Evolutionary conservation across 2,113 vertebrate genomes (phyloP), one percentile per base, ranked within the genome.

Genomic region (Thamnophis sirtalis): DNA sequence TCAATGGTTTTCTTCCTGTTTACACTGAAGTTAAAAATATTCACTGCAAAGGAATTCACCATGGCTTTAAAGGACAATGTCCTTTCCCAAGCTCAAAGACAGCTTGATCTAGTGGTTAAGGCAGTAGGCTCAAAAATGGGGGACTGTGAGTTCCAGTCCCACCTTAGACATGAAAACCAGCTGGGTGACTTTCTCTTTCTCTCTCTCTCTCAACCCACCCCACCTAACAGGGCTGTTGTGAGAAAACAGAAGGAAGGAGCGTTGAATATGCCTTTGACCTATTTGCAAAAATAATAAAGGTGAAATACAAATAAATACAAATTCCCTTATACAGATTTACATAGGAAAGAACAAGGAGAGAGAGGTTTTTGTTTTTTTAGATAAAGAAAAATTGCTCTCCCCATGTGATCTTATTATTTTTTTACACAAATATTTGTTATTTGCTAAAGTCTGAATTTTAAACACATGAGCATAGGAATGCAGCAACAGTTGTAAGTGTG

Each of bases 381-480:
- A 8, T 86, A 48, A 88, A 89, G 88, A 19, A 7, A 15, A 43
- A 5, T 19, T 85, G 22, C 50, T 88, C 89, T n/a, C 86, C 22
- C 55, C 88, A 22, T 88, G 84, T 1, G 87, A 5, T 43, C n/a
- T 91, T 93, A n/a, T 94, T 95, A 24, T 63, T 58, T 63, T 96
- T 68, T 96, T 96, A 94, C 28, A 87, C 93, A 94, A 96, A 89
- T 86, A 93, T 28, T 95, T 95, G 38, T 92, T 95, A 43, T 43
- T 63, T 63, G 60, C 60, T n/a, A 63, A 63, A n/a, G 0, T 13
- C 60, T 28, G 56, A 68, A 15, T 68, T 15, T 5, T 68, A 28
- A 68, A n/a, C 63, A 68, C 63, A 6, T 33, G 28, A 68, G 5
- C 11, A 5, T 33, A n/a, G 28, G 63, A n/a, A 68, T 68, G 63